These are phyloP conservation scores for Taphrorychus bicolor DNA, from an alignment of 2,888 invertebrate species.

Conservation along the genomic window DNA sequence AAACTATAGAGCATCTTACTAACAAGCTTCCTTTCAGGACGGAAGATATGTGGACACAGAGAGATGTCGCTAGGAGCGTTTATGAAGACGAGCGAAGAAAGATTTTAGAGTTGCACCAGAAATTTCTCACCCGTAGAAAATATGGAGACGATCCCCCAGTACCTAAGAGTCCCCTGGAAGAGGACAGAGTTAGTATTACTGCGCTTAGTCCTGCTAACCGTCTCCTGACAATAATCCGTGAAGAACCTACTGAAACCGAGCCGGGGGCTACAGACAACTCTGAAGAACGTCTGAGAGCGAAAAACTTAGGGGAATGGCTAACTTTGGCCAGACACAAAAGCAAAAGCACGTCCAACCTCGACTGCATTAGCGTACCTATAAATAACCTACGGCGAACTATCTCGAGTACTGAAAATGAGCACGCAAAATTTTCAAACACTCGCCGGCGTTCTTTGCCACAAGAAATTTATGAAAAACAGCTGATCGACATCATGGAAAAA, in stretches of 20 bases:
- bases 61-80: conserved; percentile 64
- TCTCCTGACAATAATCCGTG: conserved; percentile 69
- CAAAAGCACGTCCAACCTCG: conserved; percentile 50
- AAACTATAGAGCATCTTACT: conserved; percentile 55
- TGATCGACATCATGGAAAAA: conserved; percentile 71
- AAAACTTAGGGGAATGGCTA: conserved; percentile 62
- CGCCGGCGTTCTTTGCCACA: conserved; percentile 68
- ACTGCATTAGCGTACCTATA: conserved; percentile 44
- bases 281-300: conserved; percentile 52
- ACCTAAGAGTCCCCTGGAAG: conserved; percentile 9
- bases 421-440: conserved; percentile 36
- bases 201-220: conserved; percentile 57
- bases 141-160: conserved; percentile 45
- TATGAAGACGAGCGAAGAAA: conserved; percentile 66
- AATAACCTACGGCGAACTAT: conserved; percentile 43
- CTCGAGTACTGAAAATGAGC: conserved; percentile 19
- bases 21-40: conserved; percentile 41
- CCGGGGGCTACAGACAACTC: conserved; percentile 39
- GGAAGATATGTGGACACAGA: conserved; percentile 57
- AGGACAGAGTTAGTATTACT: conserved; percentile 31
- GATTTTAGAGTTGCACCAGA: conserved; percentile 73
- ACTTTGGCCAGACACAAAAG: conserved; percentile 58
- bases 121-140: conserved; percentile 67
- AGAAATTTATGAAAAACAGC: conserved; percentile 69
- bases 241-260: conserved; percentile 49